These are phyloP conservation scores for Platalea minor DNA, from an alignment of 2,797 vertebrate genomes.

Conservation along the genomic window DNA sequence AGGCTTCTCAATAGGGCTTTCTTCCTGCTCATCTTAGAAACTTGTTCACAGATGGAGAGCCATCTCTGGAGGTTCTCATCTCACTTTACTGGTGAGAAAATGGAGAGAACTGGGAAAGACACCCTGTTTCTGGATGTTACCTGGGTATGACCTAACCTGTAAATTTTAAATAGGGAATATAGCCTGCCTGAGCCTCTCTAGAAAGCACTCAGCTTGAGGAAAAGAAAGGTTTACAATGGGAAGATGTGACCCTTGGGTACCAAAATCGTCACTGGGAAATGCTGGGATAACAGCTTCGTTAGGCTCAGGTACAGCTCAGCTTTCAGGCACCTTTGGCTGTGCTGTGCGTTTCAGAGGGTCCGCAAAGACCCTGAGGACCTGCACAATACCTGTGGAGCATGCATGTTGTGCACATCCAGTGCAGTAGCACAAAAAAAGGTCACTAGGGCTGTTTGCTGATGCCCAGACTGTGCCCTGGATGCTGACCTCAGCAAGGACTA, in stretches of 20 bases:
- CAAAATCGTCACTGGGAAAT: not conserved
- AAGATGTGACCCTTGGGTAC: not conserved
- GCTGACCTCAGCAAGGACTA: not conserved
- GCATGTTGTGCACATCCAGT: fast-evolving
- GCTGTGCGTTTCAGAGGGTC: not conserved
- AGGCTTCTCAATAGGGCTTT: not conserved
- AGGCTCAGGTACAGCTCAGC: not conserved
- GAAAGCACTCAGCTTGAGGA: not conserved
- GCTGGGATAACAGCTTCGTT: not conserved
- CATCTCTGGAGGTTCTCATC: not conserved
- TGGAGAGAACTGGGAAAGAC: not conserved
- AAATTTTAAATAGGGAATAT: not conserved
- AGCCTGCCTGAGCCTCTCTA: not conserved
- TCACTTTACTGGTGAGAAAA: not conserved
- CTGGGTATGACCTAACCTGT: not conserved
- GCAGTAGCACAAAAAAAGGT: not conserved
- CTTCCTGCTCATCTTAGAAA: not conserved
- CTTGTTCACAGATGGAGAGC: not conserved
- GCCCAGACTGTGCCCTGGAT: not conserved
- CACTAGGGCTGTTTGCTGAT: not conserved
- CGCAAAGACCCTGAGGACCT: not conserved
- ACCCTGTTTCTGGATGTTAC: not conserved
- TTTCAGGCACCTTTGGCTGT: not conserved
- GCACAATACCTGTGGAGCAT: not conserved
- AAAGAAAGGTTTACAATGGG: not conserved